Conservation (phyloP, 2,797 vertebrate genomes). For the Clarias fuscus region DNA sequence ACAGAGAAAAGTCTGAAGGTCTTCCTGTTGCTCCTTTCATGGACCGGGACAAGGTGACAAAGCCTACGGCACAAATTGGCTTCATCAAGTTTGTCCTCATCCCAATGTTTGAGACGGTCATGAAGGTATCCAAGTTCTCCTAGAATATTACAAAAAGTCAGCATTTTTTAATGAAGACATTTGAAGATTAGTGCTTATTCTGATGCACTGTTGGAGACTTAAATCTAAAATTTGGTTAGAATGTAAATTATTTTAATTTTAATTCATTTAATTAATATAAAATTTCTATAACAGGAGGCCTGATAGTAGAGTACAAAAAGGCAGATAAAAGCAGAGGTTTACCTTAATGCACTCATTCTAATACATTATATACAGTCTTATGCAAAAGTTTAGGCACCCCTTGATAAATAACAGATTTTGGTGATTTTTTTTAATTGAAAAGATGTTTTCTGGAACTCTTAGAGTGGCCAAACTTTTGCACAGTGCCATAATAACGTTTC, state of each 20-base stretch:
- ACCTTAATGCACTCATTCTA: neutral
- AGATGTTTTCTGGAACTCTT: too few relatives aligned
- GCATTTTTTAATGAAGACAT: neutral
- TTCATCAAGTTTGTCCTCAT: constrained; percentile 79
- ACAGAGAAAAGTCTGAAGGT: constrained; percentile 87
- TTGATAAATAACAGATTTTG: too few relatives aligned
- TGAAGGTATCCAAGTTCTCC: constrained; percentile 71
- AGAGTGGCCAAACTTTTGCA: too few relatives aligned
- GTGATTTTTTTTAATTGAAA: too few relatives aligned
- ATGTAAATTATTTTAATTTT: neutral
- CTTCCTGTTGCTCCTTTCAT: constrained; percentile 92
- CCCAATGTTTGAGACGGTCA: constrained; percentile 83
- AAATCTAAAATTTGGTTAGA: neutral
- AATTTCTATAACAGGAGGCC: neutral
- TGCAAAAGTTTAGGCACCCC: too few relatives aligned
- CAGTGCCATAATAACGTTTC: too few relatives aligned
- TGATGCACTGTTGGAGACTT: neutral
- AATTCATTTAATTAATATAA: neutral
- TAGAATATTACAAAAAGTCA: constrained; percentile 2
- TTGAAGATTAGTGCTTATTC: neutral
- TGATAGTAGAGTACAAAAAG: neutral
- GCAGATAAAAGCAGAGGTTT: neutral
- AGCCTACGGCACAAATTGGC: constrained; percentile 86
- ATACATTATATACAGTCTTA: neutral
- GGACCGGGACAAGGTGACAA: constrained; percentile 92